Evolutionary conservation across 2,888 invertebrate genomes (phyloP).

Genomic region (Phrixothrix hirtus): DNA sequence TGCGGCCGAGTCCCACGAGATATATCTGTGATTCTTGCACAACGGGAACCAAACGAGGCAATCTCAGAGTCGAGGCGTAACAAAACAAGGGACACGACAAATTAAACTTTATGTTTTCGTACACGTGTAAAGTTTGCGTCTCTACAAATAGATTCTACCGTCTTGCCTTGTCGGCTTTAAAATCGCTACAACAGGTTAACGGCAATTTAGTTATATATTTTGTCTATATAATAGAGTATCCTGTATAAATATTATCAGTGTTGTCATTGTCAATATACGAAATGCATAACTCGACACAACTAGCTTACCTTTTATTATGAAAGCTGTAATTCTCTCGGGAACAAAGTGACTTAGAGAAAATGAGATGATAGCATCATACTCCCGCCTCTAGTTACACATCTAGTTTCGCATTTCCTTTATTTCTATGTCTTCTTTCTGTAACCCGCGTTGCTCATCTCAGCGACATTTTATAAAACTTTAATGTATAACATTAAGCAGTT

Average conservation of each 20-base stretch:
- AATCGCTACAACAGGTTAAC: no score
- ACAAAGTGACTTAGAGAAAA: slow-evolving; percentile 47
- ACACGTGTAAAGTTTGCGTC: slow-evolving; percentile 27
- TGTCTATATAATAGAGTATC: no score
- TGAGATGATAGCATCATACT: slow-evolving; percentile 45
- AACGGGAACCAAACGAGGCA: slow-evolving; percentile 39
- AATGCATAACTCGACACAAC: no score
- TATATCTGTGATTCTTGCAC: slow-evolving; percentile 40
- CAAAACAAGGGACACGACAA: slow-evolving; percentile 39
- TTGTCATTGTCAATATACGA: no score
- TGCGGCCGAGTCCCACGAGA: slow-evolving; percentile 33
- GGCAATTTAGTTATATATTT: no score
- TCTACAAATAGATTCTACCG: no score
- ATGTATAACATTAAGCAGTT: no score
- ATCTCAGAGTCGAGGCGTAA: slow-evolving; percentile 37
- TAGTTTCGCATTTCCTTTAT: slow-evolving; percentile 40
- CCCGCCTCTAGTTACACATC: slow-evolving; percentile 38
- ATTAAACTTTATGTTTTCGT: slow-evolving; percentile 40
- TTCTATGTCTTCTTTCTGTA: slow-evolving; percentile 40
- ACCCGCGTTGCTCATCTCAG: slow-evolving; percentile 31
- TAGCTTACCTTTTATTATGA: no score
- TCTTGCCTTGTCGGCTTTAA: no score
- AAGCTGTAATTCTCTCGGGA: slow-evolving; percentile 45
- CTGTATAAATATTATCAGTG: no score
- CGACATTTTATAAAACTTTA: no score